Base-by-base conservation (phyloP, 2,797 vertebrate genomes). In the Smutsia temminckii region DNA sequence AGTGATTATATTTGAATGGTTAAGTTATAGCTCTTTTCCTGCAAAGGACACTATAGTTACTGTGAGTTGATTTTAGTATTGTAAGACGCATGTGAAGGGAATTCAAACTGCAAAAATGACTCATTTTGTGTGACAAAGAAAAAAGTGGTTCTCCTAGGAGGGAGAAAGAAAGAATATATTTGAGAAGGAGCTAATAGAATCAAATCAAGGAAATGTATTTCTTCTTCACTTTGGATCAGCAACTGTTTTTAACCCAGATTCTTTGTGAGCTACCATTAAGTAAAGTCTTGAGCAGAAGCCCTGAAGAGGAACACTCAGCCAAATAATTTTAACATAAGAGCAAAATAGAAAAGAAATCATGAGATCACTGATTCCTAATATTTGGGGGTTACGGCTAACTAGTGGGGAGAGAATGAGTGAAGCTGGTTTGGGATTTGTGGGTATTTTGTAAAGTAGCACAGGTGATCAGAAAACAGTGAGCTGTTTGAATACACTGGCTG, bases 51-150 rank as follows among this genome's bases (percentile, higher is more conserved):
- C 40, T 77, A 0, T 49, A 57, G 74, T 90, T n/a, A 46, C 63
- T 32, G 17, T 86, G 53, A 95, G 63, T 85, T 71, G 59, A 80
- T 90, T 95, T 86, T 69, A 84, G 34, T 90, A 51, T 71, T 85
- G 57, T 81, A 92, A 77, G 80, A 68, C 64, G 92, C 49, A 37
- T 16, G 37, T 63, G 34, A 61, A 93, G n/a, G 34, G 75, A 78
- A 93, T 91, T 85, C 83, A 95, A 87, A 66, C 69, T 77, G 18
- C 27, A 81, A 63, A 95, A 87, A 71, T 93, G 63, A 77, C 71
- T 83, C 57, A 37, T 79, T 37, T 51, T 93, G 29, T 57, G 7
- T 93, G 83, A 86, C 85, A 61, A 63, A 91, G 89, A 94, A 71
- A 81, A 53, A 85, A 83, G 32, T 59, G 17, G 94, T 93, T 93